Evolutionary conservation across 2,113 vertebrate genomes (phyloP), one percentile per base, ranked within the genome.

Genomic region (Caranx ignobilis): DNA sequence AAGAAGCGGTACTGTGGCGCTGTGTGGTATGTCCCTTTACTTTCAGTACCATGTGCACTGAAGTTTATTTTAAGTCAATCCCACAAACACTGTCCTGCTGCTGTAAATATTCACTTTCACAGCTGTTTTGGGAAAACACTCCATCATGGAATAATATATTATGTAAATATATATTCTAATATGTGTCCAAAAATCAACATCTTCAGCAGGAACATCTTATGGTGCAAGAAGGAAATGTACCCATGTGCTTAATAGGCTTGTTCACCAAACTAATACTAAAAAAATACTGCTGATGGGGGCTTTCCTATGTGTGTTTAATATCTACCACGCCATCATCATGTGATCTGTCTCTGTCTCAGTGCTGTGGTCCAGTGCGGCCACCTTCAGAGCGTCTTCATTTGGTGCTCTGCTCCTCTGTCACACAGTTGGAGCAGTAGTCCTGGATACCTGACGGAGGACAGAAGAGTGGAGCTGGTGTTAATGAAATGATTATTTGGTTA

Each of bases 401-500:
- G 48, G 43, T 11, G 31, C 62, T 88, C 61, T 80, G 82, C 77
- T 87, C 71, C 21, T 88, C 84, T 6, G 12, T 81, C 56, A 2
- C 73, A 32, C 63, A 84, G 88, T 82, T 90, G 60, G 81, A 87
- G 61, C 94, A 95, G 80, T 93, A 94, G 50, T 94, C 88, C 83
- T 86, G 83, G 72, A 95, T 56, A 79, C 88, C 95, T 95, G 89
- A 37, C 0, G 39, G 79, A 74, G 61, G 5, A 73, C 12, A 19
- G 6, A 39, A 0, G 0, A 59, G 47, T 35, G 13, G 13, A 71
- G 7, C 2, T 0, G 11, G 32, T 47, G 37, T 63, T n/a, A 12
- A 37, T 6, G 37, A 37, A 5, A 2, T 45, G 1, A 15, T 3
- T 16, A 21, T 35, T 54, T 69, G 18, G 60, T 32, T 11, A 5